Evolutionary conservation across 2,888 invertebrate species (phyloP).

Genomic region (Dicroscelio sp.): DNA sequence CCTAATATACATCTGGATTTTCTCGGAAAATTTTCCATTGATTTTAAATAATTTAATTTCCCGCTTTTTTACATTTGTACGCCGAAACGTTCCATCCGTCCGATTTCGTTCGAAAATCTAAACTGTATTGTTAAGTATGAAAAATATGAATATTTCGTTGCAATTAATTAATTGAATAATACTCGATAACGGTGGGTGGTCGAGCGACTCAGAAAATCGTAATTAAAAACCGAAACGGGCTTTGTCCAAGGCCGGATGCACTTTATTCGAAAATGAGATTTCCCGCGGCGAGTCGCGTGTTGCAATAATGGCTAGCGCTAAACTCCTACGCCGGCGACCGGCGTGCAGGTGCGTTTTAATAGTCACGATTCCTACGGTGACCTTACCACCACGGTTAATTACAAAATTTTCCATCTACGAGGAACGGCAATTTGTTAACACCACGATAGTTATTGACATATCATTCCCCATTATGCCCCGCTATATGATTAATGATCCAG

Average conservation of each 20-base stretch:
- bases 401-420: slow-evolving; percentile 70
- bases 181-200: slow-evolving; percentile 59
- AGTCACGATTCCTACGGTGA: slow-evolving; percentile 77
- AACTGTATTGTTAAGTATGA: no score
- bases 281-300: slow-evolving; percentile 80
- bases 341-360: slow-evolving; percentile 79
- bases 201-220: slow-evolving; percentile 35
- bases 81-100: no score
- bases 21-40: no score
- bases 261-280: slow-evolving; percentile 78
- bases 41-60: no score
- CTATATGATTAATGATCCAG: slow-evolving; percentile 57
- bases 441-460: slow-evolving; percentile 69
- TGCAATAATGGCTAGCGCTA: slow-evolving; percentile 72
- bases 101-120: no score
- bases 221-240: slow-evolving; percentile 61
- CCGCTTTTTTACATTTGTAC: no score
- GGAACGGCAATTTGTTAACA: slow-evolving; percentile 68
- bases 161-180: slow-evolving; percentile 55
- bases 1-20: no score
- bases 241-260: slow-evolving; percentile 77
- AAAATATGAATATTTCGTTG: no score
- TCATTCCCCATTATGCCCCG: slow-evolving; percentile 66
- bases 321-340: slow-evolving; percentile 73
- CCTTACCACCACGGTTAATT: slow-evolving; percentile 74